A percentile compares a stretch with the other conserved stretches of the same genome.
phyloP scores from a whole-genome alignment of 2,113 vertebrate species.

The Salvelinus namaycush region DNA sequence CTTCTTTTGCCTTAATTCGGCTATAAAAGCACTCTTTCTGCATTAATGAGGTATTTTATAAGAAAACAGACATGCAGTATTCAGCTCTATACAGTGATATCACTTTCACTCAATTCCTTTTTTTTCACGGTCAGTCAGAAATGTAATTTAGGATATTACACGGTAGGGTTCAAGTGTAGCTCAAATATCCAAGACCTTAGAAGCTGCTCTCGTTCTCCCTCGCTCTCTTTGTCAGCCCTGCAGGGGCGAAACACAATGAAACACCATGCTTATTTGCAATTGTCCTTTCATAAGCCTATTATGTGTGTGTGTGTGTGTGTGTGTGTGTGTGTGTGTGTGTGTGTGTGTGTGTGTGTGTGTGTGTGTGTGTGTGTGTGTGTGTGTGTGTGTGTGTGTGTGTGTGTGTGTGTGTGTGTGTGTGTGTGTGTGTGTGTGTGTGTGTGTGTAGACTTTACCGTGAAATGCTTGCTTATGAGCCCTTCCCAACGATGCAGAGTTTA shows the following conservation, averaged over 20 bases:
- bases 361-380: background rate
- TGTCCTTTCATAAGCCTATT: slow-evolving; percentile 52
- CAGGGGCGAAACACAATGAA: slow-evolving; percentile 30
- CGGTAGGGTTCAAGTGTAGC: too few relatives aligned
- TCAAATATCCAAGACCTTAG: background rate
- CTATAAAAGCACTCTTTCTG: too few relatives aligned
- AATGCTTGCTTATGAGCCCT: too few relatives aligned
- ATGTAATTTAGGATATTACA: too few relatives aligned
- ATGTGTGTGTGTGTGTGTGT: slow-evolving; percentile 21
- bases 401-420: slow-evolving; percentile 7
- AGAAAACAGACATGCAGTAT: too few relatives aligned
- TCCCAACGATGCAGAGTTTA: too few relatives aligned
- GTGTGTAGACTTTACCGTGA: background rate
- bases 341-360: slow-evolving; percentile 21
- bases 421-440: slow-evolving; percentile 12
- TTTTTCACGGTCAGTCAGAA: too few relatives aligned
- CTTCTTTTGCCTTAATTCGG: too few relatives aligned
- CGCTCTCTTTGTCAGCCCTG: slow-evolving; percentile 50
- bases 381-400: slow-evolving; percentile 23
- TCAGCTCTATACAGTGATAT: too few relatives aligned
- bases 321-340: background rate
- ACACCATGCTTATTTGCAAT: slow-evolving; percentile 66
- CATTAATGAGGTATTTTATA: too few relatives aligned
- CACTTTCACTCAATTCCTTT: too few relatives aligned
- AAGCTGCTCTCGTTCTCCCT: background rate